Base-by-base conservation (phyloP, 35 echinoderm and acorn worm species). In the Anneissia japonica region DNA sequence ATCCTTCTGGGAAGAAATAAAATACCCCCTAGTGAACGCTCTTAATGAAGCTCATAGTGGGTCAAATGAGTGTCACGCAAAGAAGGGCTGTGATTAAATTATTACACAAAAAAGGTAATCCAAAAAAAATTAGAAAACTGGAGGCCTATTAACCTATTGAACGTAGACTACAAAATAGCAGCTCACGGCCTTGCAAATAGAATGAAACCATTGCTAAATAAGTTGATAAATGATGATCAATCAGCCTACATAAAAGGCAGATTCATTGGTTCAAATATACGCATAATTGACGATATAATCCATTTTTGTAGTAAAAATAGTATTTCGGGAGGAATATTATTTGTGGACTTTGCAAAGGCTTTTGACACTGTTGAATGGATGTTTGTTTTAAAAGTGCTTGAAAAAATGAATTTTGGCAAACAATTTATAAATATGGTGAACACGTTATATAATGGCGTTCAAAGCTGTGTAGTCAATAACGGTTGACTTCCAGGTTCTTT, bases 321-420 rank as follows among this genome's bases (percentile, higher is more conserved):
- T 85, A 75, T 72, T 7, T 72, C 83, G 36, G 30, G 83, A 74
- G 36, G 30, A 46, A 74, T 85, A 34, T n/a, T 85, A 16, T 85
- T 74, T 85, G 75, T 74, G n/a, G 55, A 85, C 75, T 85, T 85
- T 74, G 83, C 35, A 74, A 85, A 74, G 46, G 39, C 85, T 10
- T 87, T n/a, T 26, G 39, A 87, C 30, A 79, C 26, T 23, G 23
- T 87, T 43, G 85, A 87, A n/a, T 87, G 85, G 75, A 30, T 30
- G 12, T 79, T 87, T 77, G 46, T 87, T 46, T 23, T 78, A 43
- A 79, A 26, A 30, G 41, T 37, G 39, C 33, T 87, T 23, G 74
- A 87, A 29, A 34, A 34, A 34, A 77, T 86, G 40, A 35, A 75
- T 40, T 86, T 78, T 86, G 74, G 85, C 31, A 0, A 36, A 46